Base-by-base conservation (phyloP, 2,888 invertebrate species). In the Catocala nupta region DNA sequence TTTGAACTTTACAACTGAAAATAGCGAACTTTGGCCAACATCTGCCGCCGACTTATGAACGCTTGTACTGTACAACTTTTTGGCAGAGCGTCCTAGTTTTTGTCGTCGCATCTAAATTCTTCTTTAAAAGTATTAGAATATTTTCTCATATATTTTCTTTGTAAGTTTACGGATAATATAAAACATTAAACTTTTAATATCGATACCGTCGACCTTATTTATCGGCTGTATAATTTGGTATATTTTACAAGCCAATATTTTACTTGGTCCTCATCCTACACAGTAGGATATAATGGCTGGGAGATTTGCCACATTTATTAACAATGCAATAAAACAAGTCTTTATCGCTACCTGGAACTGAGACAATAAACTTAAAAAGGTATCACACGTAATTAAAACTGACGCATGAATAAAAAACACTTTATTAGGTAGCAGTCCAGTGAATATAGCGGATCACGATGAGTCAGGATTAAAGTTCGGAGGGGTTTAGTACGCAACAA, bases 351-450 rank as follows among this genome's bases (percentile, higher is more conserved):
- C 72, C 73, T 64, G 72, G 77, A 75, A 76, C 65, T 66, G 71
- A 73, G 71, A 77, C 71, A 75, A 69, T 79, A 74, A 80, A 78
- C 78, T 79, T 66, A 81, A 81, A 78, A 80, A 80, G 76, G 80
- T 78, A 79, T 78, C 80, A 83, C 79, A 79, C 75, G 78, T 87
- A 88, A 89, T 90, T 88, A 88, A 87, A 86, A 81, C 68, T 87
- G 89, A 87, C 87, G 83, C 79, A 80, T 78, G 77, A 81, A 82
- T 86, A 88, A 82, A 84, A 85, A 84, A 82, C 79, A 83, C 83
- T 88, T 86, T 83, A 87, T 87, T 87, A 88, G 78, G 77, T 77
- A 73, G 78, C 80, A 50, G 55, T 78, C 68, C 80, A 73, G 81
- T 65, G 49, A 68, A 73, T 75, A 70, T 68, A 68, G 78, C 59